Conservation (phyloP, 2,797 vertebrate genomes). For the Nannoperca obscura region DNA sequence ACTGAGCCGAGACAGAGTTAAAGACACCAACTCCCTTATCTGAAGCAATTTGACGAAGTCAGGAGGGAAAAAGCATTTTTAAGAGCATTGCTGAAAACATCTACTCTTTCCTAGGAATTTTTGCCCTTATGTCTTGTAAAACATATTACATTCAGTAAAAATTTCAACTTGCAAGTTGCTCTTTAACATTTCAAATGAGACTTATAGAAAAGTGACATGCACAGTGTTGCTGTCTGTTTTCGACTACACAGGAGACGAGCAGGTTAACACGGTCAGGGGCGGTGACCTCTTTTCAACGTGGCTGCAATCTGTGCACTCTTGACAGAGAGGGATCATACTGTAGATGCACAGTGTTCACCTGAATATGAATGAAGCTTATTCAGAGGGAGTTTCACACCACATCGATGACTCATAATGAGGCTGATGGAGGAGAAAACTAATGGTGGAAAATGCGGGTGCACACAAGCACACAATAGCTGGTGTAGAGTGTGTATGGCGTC, state of each 20-base stretch:
- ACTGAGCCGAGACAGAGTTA: no score
- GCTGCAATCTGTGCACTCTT: slow-evolving; percentile 48
- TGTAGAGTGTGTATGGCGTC: slow-evolving; percentile 11
- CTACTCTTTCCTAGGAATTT: no score
- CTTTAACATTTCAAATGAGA: slow-evolving; percentile 52
- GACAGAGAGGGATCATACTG: slow-evolving; percentile 43
- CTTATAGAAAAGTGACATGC: slow-evolving; percentile 48
- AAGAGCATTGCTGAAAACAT: no score
- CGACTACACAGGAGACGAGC: slow-evolving; percentile 46
- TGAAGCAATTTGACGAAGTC: no score
- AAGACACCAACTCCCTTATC: no score
- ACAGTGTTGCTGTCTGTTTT: slow-evolving; percentile 54
- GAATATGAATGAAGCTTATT: slow-evolving; percentile 69
- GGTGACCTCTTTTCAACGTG: slow-evolving; percentile 42
- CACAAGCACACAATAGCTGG: slow-evolving; percentile 24
- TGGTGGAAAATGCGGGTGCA: slow-evolving; percentile 10
- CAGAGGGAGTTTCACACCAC: slow-evolving; percentile 46
- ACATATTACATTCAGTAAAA: no score
- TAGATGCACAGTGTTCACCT: slow-evolving; percentile 40
- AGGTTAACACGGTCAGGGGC: slow-evolving; percentile 57
- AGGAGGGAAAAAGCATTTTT: no score
- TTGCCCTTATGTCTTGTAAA: no score
- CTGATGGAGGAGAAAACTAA: slow-evolving; percentile 63
- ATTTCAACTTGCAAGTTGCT: no score
- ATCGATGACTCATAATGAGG: slow-evolving; percentile 67